phyloP scores from a whole-genome alignment of 2,888 invertebrate species.

The Drosophila cracens region DNA sequence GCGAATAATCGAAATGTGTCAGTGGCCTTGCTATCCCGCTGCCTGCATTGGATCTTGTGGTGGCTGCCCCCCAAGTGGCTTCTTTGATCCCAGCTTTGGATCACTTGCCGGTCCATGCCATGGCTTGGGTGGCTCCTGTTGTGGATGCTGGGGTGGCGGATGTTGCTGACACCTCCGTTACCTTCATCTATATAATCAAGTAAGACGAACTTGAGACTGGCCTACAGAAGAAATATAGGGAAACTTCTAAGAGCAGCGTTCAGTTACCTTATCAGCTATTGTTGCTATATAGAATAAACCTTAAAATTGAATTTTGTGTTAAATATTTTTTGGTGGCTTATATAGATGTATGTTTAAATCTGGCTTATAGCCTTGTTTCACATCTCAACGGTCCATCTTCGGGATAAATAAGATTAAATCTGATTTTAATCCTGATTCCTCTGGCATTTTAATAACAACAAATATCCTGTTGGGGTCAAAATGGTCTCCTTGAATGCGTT shows the following conservation, averaged over 20 bases:
- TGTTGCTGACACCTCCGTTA: slow-evolving; percentile 28
- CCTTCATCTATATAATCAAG: not conserved
- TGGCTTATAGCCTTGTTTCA: not conserved
- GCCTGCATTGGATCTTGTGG: slow-evolving; percentile 57
- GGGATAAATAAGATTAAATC: not conserved
- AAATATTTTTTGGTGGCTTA: not conserved
- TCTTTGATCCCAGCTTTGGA: slow-evolving; percentile 59
- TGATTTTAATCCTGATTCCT: no score
- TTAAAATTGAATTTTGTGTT: not conserved
- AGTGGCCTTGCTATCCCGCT: slow-evolving; percentile 58
- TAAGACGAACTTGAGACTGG: slow-evolving; percentile 1
- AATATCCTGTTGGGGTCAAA: not conserved
- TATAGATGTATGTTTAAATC: not conserved
- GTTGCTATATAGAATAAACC: slow-evolving; percentile 4
- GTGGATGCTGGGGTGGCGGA: slow-evolving; percentile 55
- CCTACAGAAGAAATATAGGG: slow-evolving; percentile 52
- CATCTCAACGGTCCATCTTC: no score
- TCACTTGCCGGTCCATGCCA: slow-evolving; percentile 44
- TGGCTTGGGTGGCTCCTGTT: slow-evolving; percentile 46
- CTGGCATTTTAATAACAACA: no score
- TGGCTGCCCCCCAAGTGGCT: slow-evolving; percentile 59
- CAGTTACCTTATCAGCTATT: not conserved
- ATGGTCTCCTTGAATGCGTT: not conserved
- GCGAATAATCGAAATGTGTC: slow-evolving; percentile 40
- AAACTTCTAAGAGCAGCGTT: not conserved